Conservation (phyloP, 1,140 invertebrate genomes). For the Stratiolaelaps scimitus region DNA sequence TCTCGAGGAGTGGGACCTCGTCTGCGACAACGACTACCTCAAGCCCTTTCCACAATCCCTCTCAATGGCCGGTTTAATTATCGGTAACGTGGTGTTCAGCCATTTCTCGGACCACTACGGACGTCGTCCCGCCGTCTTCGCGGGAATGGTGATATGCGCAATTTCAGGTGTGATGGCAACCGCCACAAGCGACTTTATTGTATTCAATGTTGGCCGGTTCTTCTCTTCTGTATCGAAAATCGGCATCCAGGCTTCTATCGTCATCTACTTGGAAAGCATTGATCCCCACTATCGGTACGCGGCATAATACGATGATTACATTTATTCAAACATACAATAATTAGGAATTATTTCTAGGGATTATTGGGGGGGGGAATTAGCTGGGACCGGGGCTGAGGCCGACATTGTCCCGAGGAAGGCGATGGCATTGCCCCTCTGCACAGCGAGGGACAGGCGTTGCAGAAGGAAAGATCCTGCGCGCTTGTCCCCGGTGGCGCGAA, state of each 20-base stretch:
- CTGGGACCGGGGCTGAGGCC: too few relatives aligned
- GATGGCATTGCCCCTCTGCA: too few relatives aligned
- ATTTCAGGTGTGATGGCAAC: constrained; percentile 21
- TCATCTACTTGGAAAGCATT: constrained; percentile 23
- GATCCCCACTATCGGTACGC: constrained; percentile 11
- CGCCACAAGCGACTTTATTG: constrained; percentile 1
- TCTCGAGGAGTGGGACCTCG: constrained; percentile 22
- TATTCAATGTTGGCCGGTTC: constrained; percentile 17
- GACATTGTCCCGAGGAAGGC: too few relatives aligned
- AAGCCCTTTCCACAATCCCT: constrained; percentile 18
- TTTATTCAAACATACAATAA: too few relatives aligned
- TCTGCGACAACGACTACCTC: constrained; percentile 25
- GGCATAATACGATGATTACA: too few relatives aligned
- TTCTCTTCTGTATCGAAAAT: constrained; percentile 23
- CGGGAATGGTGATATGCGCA: constrained; percentile 23
- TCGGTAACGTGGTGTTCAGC: constrained; percentile 23
- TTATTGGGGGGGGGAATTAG: not conserved
- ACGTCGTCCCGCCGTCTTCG: constrained; percentile 13
- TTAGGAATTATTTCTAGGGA: not conserved
- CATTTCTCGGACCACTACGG: constrained; percentile 26
- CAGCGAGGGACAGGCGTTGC: too few relatives aligned
- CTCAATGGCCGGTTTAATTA: constrained; percentile 15
- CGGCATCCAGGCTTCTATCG: constrained; percentile 17
- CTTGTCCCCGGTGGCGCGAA: too few relatives aligned
- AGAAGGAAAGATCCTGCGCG: too few relatives aligned